Conservation (phyloP, 2,113 vertebrate species). For the Phyllostomus discolor region DNA sequence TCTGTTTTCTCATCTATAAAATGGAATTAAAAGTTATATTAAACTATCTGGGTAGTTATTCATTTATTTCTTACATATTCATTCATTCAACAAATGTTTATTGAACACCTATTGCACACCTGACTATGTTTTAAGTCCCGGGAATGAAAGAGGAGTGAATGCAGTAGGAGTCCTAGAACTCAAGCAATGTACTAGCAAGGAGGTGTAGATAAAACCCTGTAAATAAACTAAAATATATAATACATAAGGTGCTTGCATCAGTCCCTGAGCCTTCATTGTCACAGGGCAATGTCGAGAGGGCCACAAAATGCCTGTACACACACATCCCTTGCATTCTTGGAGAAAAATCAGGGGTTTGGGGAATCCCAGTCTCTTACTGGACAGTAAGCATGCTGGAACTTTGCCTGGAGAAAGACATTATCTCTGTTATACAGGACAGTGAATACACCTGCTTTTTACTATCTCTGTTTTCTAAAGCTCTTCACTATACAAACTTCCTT, state of each 20-base stretch:
- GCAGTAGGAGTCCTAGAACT: background rate
- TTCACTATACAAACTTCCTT: background rate
- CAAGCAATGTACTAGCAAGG: background rate
- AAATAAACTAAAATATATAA: background rate
- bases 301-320: background rate
- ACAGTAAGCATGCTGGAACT: background rate
- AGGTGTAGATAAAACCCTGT: background rate
- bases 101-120: background rate
- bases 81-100: background rate
- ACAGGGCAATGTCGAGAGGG: background rate
- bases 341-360: background rate
- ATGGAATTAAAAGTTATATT: background rate
- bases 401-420: background rate
- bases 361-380: background rate
- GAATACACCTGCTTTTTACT: slow-evolving; percentile 10
- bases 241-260: background rate
- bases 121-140: background rate
- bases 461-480: background rate
- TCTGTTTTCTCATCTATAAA: background rate
- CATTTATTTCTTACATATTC: background rate
- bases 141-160: background rate
- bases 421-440: background rate
- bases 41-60: background rate
- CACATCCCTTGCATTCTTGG: background rate
- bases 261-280: background rate